Evolutionary conservation across 2,113 vertebrate genomes (phyloP), one percentile per base, ranked within the genome.

Genomic region (Kryptolebias marmoratus): DNA sequence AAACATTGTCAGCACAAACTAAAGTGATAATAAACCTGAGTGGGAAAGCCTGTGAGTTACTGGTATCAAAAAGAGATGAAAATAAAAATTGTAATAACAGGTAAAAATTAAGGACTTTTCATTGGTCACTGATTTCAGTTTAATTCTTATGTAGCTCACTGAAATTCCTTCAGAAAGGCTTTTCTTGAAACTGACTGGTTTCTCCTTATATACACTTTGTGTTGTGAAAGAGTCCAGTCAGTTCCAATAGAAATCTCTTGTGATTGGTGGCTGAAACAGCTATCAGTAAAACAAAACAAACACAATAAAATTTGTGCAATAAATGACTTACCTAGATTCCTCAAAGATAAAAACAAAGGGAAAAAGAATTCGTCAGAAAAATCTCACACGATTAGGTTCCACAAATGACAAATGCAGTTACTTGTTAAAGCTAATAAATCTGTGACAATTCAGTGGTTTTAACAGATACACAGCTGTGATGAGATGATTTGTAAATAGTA

Each of bases 211-310:
- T 66, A 54, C 10, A 45, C 0, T 4, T 3, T 22, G 11, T 22
- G 27, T 28, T 44, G 45, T 80, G 68, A 62, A 74, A 52, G 73
- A 63, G 5, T 67, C 69, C 22, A 12, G 8, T 16, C 12, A 18
- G 1, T 30, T 10, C 1, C 5, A 49, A 12, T 5, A 7, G 10
- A 36, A 2, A 32, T 0, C 1, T 58, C 1, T 8, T 18, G 2
- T 55, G 45, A 45, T 30, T 30, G 0, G 55, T 56, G 68, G 10
- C n/a, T 27, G 8, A 22, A 53, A 22, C 22, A 22, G 22, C 22
- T 22, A 22, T 22, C 22, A 22, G 22, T 22, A 22, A 22, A 22
- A 22, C 22, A 22, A 22, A 22, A 1, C 59, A 45, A 36, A 28
- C 18, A 4, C 2, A 27, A 52, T 9, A n/a, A 52, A 52, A 11